phyloP scores from a whole-genome alignment of 2,797 vertebrate species.

The Natrix natrix region DNA sequence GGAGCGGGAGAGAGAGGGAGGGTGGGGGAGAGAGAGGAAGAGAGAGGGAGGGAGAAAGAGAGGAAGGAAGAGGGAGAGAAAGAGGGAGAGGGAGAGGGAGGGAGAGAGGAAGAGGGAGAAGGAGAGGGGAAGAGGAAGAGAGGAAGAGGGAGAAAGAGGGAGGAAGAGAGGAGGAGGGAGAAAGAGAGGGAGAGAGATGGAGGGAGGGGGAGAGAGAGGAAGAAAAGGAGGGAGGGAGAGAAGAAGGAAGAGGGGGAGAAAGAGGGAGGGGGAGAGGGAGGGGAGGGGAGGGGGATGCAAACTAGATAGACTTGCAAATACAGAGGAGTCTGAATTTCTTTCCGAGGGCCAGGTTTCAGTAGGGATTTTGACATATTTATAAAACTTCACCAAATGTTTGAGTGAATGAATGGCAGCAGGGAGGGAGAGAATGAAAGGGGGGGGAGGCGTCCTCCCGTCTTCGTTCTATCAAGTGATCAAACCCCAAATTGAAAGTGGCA shows the following conservation, averaged over 20 bases:
- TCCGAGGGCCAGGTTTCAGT: background rate
- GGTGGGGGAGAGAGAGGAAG: too few species aligned
- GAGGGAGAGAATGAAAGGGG: background rate
- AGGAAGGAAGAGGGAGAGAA: too few species aligned
- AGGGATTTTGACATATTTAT: background rate
- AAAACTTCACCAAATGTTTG: background rate
- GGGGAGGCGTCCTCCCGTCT: background rate
- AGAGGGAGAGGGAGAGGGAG: too few species aligned
- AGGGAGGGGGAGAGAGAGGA: too few species aligned
- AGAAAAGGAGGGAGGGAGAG: too few species aligned
- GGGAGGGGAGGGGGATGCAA: background rate
- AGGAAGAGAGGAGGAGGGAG: background rate
- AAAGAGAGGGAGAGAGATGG: background rate
- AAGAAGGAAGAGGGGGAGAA: too few species aligned
- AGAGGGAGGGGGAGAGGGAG: fast-evolving
- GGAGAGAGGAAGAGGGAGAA: fast-evolving
- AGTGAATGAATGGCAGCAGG: background rate
- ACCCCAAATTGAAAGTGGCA: background rate
- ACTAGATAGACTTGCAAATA: background rate
- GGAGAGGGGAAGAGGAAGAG: too few species aligned
- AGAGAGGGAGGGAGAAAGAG: too few species aligned
- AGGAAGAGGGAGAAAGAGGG: too few species aligned
- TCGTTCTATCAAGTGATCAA: background rate
- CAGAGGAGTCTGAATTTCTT: background rate
- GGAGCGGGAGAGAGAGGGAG: too few species aligned